These are phyloP conservation scores for Cyprinodon tularosa DNA, from an alignment of 2,113 vertebrate genomes.

Conservation along the genomic window DNA sequence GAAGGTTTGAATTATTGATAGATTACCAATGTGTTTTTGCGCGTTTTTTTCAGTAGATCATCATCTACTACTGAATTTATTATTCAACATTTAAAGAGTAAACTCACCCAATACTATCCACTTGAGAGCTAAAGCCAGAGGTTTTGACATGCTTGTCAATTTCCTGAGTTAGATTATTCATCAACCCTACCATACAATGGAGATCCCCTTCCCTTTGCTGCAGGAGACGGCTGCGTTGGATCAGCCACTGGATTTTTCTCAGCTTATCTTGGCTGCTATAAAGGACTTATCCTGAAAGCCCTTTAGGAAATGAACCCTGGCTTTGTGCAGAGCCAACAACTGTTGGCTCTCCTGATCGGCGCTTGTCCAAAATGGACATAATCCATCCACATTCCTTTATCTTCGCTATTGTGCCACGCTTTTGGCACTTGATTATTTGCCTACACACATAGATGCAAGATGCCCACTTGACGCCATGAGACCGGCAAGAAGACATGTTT, in stretches of 20 bases:
- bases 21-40: background rate
- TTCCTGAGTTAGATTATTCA: background rate
- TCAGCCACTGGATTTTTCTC: slow-evolving; percentile 36
- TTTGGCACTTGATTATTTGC: slow-evolving; percentile 41
- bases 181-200: background rate
- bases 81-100: background rate
- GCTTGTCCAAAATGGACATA: slow-evolving; percentile 41
- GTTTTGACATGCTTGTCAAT: background rate
- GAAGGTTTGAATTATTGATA: background rate
- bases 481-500: slow-evolving; percentile 34
- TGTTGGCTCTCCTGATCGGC: slow-evolving; percentile 46
- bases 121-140: background rate
- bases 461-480: slow-evolving; percentile 22
- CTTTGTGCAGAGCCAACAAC: slow-evolving; percentile 45
- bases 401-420: slow-evolving; percentile 42
- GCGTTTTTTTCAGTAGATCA: background rate
- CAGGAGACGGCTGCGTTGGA: slow-evolving; percentile 23
- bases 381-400: slow-evolving; percentile 34
- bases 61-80: background rate
- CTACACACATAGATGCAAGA: slow-evolving; percentile 10
- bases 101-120: background rate
- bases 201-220: slow-evolving; percentile 1
- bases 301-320: slow-evolving; percentile 66
- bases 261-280: slow-evolving; percentile 53
- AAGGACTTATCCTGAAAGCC: slow-evolving; percentile 64